Base-by-base conservation (phyloP, 2,113 vertebrate genomes). In the Forbesichthys agassizii region DNA sequence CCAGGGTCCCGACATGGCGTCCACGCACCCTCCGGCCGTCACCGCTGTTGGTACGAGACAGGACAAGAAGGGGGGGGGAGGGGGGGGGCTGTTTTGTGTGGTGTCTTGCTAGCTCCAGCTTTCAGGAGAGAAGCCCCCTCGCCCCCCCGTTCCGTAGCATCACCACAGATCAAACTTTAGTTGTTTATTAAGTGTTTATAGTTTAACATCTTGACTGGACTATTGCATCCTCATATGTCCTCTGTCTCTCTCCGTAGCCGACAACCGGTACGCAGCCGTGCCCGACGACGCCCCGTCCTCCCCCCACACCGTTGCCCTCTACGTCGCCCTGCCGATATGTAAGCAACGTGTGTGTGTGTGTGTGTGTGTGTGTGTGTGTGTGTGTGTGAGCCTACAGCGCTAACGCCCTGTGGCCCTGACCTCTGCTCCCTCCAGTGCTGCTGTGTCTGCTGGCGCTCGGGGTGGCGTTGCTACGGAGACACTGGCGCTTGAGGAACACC, bases 401-500 rank as follows among this genome's bases (percentile, higher is more conserved):
- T 55, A 2, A 8, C 53, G 14, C 13, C 13, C 9, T 68, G 48
- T 70, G 11, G 56, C 66, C n/a, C 20, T 5, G 42, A 42, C 18
- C 33, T 0, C 11, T 65, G 18, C 71, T 42, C 27, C 64, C 53
- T 14, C 0, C 74, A 96, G 95, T 75, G 1, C 59, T 93, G 5
- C 16, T 95, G 3, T 67, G 79, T 11, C 56, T 95, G 64, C 58
- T 94, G 48, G 64, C 84, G 16, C 86, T 92, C 1, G 94, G 91
- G 3, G 89, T 71, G 0, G 76, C 89, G 73, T 70, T 94, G 7
- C 42, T 96, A 0, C 95, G 95, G 94, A 93, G 90, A 88, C 92
- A 94, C 71, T 98, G 95, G 96, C 89, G 89, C 3, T 79, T 91
- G 27, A 94, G 87, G 81, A 96, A 88, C 84, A 92, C 93, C 52